These are phyloP conservation scores for Drosophila pallidifrons DNA, from an alignment of 1,140 invertebrate species.

Conservation along the genomic window DNA sequence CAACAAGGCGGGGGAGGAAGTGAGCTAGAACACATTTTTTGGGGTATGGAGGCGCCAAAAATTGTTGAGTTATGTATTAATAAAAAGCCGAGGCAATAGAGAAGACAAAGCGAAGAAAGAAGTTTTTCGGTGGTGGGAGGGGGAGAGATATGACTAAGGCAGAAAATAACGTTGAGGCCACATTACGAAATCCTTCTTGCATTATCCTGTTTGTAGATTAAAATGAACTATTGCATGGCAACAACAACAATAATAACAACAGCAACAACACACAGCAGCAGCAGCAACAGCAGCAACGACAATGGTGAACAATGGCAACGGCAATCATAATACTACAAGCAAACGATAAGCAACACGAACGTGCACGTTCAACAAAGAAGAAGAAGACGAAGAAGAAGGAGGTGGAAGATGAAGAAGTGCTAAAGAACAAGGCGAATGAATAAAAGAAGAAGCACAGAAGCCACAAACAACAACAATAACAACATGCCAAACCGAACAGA, in stretches of 20 bases:
- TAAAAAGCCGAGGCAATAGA: conserved; percentile 46
- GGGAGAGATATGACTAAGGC: conserved; percentile 24
- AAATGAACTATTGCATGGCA: conserved; percentile 82
- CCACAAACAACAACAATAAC: conserved; percentile 5
- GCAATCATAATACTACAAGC: conserved; percentile 81
- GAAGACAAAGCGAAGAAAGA: conserved; percentile 62
- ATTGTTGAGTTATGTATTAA: conserved; percentile 60
- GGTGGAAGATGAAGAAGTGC: conserved; percentile 57
- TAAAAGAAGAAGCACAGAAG: conserved; percentile 19
- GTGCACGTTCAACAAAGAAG: conserved; percentile 43
- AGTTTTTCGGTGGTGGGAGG: conserved; percentile 5
- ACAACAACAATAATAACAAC: conserved; percentile 49
- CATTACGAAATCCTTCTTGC: conserved; percentile 81
- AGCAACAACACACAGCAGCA: conserved; percentile 10
- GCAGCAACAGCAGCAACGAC: conserved; percentile 34
- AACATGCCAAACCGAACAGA: conserved; percentile 1
- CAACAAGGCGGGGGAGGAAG: neutral
- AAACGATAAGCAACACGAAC: conserved; percentile 82
- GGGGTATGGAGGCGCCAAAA: conserved; percentile 43
- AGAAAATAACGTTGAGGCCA: conserved; percentile 52
- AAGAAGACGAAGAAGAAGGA: conserved; percentile 4
- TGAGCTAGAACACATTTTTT: neutral
- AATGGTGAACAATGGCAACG: conserved; percentile 70
- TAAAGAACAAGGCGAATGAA: conserved; percentile 62
- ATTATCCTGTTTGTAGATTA: conserved; percentile 82